Percentiles rank a stretch among this genome's conserved stretches.
Evolutionary conservation across 2,113 vertebrate genomes (phyloP).

Genomic region (Protomyctophum bolini): DNA sequence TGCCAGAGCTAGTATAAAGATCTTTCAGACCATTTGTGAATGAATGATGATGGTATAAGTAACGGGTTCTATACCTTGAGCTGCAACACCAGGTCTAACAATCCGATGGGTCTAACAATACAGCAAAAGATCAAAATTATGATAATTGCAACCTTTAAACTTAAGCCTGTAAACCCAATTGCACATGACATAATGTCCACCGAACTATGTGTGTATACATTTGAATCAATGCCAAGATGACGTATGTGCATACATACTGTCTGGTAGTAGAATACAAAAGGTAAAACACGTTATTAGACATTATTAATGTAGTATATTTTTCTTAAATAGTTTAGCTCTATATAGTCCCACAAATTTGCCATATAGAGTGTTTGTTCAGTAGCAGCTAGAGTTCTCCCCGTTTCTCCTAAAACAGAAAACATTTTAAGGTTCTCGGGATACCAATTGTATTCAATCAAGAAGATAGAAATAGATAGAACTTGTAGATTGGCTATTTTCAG

Average conservation of each 20-base stretch:
- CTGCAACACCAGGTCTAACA: fast-evolving
- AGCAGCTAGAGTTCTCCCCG: not conserved
- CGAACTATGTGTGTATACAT: no score
- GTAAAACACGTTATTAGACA: not conserved
- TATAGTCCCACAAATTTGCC: no score
- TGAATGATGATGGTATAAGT: not conserved
- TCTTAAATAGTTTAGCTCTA: no score
- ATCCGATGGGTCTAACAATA: not conserved
- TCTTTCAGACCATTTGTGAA: not conserved
- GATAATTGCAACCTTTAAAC: no score
- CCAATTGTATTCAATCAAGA: no score
- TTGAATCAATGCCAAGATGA: no score
- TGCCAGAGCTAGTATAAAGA: not conserved
- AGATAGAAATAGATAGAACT: no score
- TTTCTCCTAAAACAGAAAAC: not conserved
- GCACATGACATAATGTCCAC: no score
- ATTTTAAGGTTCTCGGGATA: not conserved
- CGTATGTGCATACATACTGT: not conserved
- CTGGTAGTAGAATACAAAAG: not conserved
- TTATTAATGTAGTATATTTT: no score
- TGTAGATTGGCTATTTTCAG: no score
- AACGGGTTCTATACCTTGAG: slow-evolving; percentile 34
- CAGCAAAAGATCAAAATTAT: not conserved
- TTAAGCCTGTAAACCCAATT: no score
- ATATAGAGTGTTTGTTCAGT: no score